Percentiles rank a stretch among this genome's conserved stretches.
Conservation (phyloP, 2,797 vertebrate species). For the Malacoraja senta region DNA sequence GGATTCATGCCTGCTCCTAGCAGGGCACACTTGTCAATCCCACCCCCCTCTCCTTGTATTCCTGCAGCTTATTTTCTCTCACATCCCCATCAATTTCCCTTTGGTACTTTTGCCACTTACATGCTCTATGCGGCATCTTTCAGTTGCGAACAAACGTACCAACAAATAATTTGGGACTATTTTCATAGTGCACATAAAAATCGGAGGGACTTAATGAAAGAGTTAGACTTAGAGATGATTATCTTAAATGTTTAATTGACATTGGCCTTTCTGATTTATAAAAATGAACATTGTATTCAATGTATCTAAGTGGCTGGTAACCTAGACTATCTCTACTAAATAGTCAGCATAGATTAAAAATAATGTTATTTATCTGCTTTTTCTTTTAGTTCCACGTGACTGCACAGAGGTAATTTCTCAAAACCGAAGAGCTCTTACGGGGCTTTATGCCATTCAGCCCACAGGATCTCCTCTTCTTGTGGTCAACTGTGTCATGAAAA, state of each 20-base stretch:
- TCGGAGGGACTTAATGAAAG: neutral
- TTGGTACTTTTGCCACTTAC: too few relatives aligned
- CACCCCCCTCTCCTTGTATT: too few relatives aligned
- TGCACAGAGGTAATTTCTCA: neutral
- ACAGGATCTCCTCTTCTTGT: slow-evolving; percentile 39
- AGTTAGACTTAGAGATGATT: neutral
- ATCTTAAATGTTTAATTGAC: neutral
- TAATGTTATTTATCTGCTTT: neutral
- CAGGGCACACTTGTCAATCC: too few relatives aligned
- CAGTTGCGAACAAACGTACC: too few relatives aligned
- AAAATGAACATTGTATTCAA: neutral
- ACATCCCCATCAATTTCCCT: too few relatives aligned
- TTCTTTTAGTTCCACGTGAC: neutral
- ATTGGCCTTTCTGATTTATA: neutral
- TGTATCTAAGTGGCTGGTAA: neutral
- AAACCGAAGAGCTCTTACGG: slow-evolving; percentile 2
- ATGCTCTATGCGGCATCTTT: too few relatives aligned
- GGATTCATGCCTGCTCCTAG: too few relatives aligned
- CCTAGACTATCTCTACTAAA: neutral
- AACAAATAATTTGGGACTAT: neutral
- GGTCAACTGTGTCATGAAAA: slow-evolving; percentile 54
- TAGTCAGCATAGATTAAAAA: neutral
- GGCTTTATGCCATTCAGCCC: slow-evolving; percentile 52
- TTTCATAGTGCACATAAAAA: neutral
- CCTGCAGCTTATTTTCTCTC: too few relatives aligned